Base-by-base conservation (phyloP, 1,140 invertebrate genomes). In the Drosophila punjabiensis region DNA sequence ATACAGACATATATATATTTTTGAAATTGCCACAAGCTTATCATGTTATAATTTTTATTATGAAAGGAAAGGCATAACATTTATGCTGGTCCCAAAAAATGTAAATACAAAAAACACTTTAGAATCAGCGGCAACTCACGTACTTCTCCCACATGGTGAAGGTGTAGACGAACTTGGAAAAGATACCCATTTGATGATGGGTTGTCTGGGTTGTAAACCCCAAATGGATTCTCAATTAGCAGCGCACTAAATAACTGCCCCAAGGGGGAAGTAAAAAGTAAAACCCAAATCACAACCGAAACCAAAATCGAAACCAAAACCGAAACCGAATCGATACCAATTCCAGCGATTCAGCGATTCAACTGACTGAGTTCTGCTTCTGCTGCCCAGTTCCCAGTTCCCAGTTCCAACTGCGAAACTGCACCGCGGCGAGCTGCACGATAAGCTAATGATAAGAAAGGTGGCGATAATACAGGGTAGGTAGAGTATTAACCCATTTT, bases 121-220 rank as follows among this genome's bases (percentile, higher is more conserved):
- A 50, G 56, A 70, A 28, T 48, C 20, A 18, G 60, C 47, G 13
- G 35, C 30, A 33, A 62, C 30, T 58, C 43, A 85, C 85, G 78
- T 78, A 90, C 86, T 89, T 85, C 63, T 70, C 82, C 85, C 75
- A 89, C 75, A 90, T 89, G 47, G 67, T 81, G 55, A 90, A 85
- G 70, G 75, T 85, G 61, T 82, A 90, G 79, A 67, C 77, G 70
- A 89, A 89, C 79, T 90, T 89, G 63, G 85, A 89, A 55, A 89
- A 89, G 45, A 89, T 61, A 60, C 86, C 85, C 85, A 89, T 89
- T 82, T 76, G 61, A n/a, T 52, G 81, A 28, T 60, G 81, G 52
- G 59, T 65, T 60, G 43, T 64, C 7, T 20, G 52, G 52, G 52
- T 62, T 64, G 43, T 80, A 77, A 64, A 71, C 45, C 58, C 62